phyloP scores from a whole-genome alignment of 2,888 invertebrate species.

The Muscina levida region DNA sequence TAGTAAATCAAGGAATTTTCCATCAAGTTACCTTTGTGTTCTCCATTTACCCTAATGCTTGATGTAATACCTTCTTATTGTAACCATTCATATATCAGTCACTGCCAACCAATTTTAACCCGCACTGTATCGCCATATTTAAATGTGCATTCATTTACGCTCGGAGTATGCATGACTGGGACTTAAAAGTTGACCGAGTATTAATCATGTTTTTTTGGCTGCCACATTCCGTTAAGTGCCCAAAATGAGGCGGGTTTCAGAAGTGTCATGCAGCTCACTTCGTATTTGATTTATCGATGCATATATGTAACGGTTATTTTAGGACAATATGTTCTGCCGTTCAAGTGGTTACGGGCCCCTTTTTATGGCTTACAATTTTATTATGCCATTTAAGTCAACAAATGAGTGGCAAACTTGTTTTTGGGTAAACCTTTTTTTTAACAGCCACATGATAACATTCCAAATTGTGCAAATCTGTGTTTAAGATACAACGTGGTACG shows the following conservation, averaged over 20 bases:
- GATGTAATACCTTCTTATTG: too few species aligned
- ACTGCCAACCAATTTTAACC: too few species aligned
- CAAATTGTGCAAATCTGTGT: neutral
- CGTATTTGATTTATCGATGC: constrained; percentile 59
- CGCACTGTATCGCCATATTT: too few species aligned
- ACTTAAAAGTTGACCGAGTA: neutral
- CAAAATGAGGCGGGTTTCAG: constrained; percentile 16
- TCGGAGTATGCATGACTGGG: neutral
- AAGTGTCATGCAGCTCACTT: neutral
- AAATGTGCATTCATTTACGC: too few species aligned
- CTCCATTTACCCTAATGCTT: too few species aligned
- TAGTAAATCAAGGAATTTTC: too few species aligned
- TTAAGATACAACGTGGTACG: neutral
- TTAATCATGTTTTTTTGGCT: neutral
- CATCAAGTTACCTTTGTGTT: too few species aligned
- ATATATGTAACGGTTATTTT: constrained; percentile 57
- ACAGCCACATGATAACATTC: neutral
- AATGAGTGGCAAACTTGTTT: neutral
- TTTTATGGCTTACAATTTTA: constrained; percentile 28
- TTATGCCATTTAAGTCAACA: neutral
- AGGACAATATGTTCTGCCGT: constrained; percentile 36
- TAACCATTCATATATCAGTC: too few species aligned
- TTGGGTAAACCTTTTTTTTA: neutral
- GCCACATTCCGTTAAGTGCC: constrained; percentile 27
- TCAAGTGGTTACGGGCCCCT: neutral